A percentile compares a stretch with the other conserved stretches of the same genome.
Evolutionary conservation across 2,113 vertebrate species (phyloP).

Genomic region (Hypocryptadius cinnamomeus): DNA sequence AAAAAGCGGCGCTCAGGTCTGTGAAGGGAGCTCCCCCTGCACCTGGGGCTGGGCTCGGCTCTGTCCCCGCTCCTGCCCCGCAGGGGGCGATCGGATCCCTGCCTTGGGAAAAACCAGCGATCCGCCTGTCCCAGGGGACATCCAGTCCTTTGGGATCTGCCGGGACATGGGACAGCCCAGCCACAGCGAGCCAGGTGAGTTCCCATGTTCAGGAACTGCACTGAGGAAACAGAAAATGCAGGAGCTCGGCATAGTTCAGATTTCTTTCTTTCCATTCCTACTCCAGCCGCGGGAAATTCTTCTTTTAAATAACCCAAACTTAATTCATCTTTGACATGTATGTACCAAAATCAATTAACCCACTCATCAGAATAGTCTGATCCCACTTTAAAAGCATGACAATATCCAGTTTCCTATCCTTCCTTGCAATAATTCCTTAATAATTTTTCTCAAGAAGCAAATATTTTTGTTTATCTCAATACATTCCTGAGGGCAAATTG

Average conservation of each 20-base stretch:
- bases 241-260: neutral
- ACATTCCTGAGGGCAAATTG: neutral
- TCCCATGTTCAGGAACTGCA: neutral
- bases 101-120: neutral
- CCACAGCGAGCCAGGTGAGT: fast-evolving
- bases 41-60: fast-evolving
- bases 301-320: neutral
- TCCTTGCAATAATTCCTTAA: neutral
- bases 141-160: neutral
- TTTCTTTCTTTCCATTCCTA: neutral
- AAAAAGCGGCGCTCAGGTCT: fast-evolving
- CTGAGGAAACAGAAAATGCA: neutral
- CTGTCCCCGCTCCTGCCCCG: fast-evolving
- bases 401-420: neutral
- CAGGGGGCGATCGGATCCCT: neutral
- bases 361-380: neutral
- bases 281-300: neutral
- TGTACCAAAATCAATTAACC: neutral
- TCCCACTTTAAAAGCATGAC: neutral
- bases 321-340: neutral
- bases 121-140: neutral
- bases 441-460: neutral
- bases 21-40: fast-evolving
- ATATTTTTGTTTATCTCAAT: neutral
- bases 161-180: neutral